Conservation (phyloP, 2,113 vertebrate species). For the Australoheros scitulus region DNA sequence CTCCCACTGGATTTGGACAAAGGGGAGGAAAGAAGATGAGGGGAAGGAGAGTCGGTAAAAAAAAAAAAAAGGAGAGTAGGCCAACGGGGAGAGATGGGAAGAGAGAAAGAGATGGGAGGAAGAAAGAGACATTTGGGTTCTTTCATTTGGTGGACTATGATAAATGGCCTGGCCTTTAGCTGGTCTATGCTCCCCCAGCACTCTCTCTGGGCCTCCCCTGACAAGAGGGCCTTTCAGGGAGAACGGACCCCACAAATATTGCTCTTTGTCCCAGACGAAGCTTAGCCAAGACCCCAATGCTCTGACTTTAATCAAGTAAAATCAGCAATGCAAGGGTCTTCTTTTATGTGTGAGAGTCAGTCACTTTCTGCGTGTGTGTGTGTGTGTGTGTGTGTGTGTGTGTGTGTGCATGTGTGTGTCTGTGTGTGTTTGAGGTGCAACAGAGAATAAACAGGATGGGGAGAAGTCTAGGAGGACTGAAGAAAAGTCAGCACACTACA, state of each 20-base stretch:
- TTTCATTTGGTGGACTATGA: slow-evolving; percentile 95
- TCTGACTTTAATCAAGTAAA: slow-evolving; percentile 80
- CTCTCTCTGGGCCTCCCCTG: slow-evolving; percentile 85
- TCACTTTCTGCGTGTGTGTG: slow-evolving; percentile 51
- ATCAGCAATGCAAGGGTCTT: slow-evolving; percentile 70
- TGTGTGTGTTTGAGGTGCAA: slow-evolving; percentile 27
- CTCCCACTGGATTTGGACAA: slow-evolving; percentile 82
- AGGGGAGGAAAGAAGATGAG: slow-evolving; percentile 74
- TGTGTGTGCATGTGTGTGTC: slow-evolving; percentile 44
- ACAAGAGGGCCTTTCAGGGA: slow-evolving; percentile 81
- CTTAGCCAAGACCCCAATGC: slow-evolving; percentile 72
- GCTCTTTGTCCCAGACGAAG: slow-evolving; percentile 77
- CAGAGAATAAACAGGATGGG: slow-evolving; percentile 40
- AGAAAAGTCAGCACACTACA: slow-evolving; percentile 69
- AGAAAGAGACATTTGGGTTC: slow-evolving; percentile 97
- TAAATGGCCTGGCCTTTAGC: slow-evolving; percentile 93
- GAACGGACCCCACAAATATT: slow-evolving; percentile 81
- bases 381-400: slow-evolving; percentile 46
- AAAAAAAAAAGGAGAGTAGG: slow-evolving; percentile 19
- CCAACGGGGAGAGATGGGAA: slow-evolving; percentile 56
- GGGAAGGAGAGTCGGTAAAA: slow-evolving; percentile 36
- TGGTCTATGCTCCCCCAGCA: slow-evolving; percentile 82
- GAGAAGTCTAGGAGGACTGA: slow-evolving; percentile 59
- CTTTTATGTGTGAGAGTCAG: slow-evolving; percentile 70
- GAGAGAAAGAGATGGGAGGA: slow-evolving; percentile 67